Percentiles rank a stretch among this genome's conserved stretches.
phyloP scores from a whole-genome alignment of 1,140 invertebrate genomes.

The Drosophila tsacasi region DNA sequence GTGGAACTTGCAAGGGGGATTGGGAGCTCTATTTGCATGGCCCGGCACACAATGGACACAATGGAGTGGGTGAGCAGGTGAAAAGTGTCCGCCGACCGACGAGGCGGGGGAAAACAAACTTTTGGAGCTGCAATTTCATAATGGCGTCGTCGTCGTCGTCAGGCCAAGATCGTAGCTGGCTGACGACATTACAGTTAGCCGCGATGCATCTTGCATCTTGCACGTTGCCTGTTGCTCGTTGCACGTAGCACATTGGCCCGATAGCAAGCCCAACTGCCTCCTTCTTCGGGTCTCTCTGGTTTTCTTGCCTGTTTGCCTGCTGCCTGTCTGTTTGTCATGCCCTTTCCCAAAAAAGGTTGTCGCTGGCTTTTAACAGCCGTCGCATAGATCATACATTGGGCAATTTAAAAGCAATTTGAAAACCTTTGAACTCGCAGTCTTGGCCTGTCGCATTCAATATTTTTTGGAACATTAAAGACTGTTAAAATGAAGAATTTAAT shows the following conservation, averaged over 20 bases:
- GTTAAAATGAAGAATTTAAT: not conserved
- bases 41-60: conserved; percentile 47
- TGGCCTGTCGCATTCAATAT: conserved; percentile 2
- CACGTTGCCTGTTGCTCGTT: conserved; percentile 44
- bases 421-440: conserved; percentile 41
- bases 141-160: conserved; percentile 71
- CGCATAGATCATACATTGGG: conserved; percentile 41
- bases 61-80: conserved; percentile 62
- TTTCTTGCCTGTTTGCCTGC: conserved; percentile 24
- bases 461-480: not conserved
- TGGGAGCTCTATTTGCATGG: conserved; percentile 65
- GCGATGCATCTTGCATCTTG: conserved; percentile 54
- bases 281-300: conserved; percentile 14
- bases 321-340: conserved; percentile 51
- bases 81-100: conserved; percentile 65
- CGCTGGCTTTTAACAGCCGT: conserved; percentile 40
- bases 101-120: conserved; percentile 68
- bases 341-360: conserved; percentile 65
- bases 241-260: conserved; percentile 63
- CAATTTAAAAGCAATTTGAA: conserved; percentile 53
- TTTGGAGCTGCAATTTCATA: conserved; percentile 77
- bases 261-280: conserved; percentile 45
- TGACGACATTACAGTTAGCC: conserved; percentile 78
- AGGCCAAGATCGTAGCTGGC: conserved; percentile 50
- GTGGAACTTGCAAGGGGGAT: conserved; percentile 7